Conservation (phyloP, 2,888 invertebrate species). For the Macrophya alboannulata region DNA sequence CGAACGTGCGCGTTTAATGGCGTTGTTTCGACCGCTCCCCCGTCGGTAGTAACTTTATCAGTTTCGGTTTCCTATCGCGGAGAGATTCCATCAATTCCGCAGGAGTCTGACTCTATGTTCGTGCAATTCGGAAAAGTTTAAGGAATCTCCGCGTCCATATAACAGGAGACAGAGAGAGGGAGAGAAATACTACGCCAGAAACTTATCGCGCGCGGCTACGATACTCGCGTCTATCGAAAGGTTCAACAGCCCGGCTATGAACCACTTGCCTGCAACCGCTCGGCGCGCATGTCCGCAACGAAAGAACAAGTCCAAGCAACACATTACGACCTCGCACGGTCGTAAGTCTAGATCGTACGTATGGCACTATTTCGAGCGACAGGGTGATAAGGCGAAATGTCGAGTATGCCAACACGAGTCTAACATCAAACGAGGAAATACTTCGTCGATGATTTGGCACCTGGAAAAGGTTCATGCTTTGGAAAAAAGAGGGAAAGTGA, state of each 20-base stretch:
- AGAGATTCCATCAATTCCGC: neutral
- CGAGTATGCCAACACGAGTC: conserved; percentile 50
- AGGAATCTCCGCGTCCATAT: neutral
- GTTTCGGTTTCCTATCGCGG: neutral
- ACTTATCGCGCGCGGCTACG: neutral
- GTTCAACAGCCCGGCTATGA: neutral
- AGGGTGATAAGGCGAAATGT: conserved; percentile 41
- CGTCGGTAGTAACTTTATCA: neutral
- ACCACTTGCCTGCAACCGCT: neutral
- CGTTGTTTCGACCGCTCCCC: conserved; percentile 25
- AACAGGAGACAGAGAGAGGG: neutral
- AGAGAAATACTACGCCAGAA: neutral
- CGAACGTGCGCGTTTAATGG: conserved; percentile 15
- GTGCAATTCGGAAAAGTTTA: neutral
- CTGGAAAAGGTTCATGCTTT: conserved; percentile 37
- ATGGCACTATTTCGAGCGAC: conserved; percentile 52
- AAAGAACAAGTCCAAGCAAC: neutral
- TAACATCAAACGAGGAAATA: conserved; percentile 25
- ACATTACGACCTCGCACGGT: neutral
- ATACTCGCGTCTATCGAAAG: neutral
- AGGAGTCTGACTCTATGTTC: neutral
- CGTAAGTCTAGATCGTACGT: conserved; percentile 33
- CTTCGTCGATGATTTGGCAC: conserved; percentile 53
- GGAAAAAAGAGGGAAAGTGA: conserved; percentile 19
- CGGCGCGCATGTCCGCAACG: neutral